These are phyloP conservation scores for Psophia crepitans DNA, from an alignment of 2,113 vertebrate species.

Conservation along the genomic window DNA sequence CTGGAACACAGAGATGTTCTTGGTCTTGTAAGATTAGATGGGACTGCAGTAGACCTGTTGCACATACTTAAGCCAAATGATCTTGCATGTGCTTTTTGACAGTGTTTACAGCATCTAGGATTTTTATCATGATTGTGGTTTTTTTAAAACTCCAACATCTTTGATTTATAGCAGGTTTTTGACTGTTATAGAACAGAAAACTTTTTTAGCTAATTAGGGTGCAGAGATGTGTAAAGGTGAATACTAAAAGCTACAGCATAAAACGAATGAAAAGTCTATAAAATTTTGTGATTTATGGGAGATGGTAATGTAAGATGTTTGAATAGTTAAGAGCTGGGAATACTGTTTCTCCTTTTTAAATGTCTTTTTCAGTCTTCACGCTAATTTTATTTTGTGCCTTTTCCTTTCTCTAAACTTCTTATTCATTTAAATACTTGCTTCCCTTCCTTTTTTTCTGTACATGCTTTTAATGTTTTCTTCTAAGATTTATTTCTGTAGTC, in stretches of 20 bases:
- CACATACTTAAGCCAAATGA: neutral
- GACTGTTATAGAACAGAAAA: neutral
- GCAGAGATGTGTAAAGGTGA: neutral
- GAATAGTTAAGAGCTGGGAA: neutral
- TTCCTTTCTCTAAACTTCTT: neutral
- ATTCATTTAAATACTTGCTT: neutral
- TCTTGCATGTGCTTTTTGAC: neutral
- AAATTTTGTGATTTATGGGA: neutral
- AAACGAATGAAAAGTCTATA: neutral
- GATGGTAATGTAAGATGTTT: neutral
- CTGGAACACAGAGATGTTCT: neutral
- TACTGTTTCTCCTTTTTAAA: neutral
- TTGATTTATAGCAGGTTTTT: neutral
- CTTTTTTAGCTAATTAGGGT: neutral
- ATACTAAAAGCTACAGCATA: neutral
- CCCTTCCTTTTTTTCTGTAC: neutral
- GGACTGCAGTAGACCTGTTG: neutral
- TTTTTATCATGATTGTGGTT: neutral
- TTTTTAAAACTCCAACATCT: neutral
- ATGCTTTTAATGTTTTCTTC: conserved; percentile 23
- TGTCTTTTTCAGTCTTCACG: neutral
- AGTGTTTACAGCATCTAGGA: neutral
- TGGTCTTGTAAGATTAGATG: neutral
- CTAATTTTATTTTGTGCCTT: neutral
- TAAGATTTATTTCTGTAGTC: neutral